phyloP scores from a whole-genome alignment of 2,797 vertebrate species.

The Atherinosoma microstoma region DNA sequence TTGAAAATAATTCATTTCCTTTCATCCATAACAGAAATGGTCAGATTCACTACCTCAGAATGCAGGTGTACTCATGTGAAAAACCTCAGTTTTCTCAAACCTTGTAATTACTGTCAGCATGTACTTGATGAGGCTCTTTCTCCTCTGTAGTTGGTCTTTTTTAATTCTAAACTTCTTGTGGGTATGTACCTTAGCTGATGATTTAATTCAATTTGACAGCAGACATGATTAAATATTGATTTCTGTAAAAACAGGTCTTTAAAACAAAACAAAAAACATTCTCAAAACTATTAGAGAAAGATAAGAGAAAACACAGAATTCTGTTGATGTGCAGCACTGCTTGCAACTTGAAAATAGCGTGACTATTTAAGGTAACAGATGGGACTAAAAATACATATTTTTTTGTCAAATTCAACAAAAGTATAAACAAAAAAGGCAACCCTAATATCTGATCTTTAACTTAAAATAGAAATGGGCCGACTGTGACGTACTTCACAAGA shows the following conservation, averaged over 20 bases:
- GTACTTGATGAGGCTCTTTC: conserved; percentile 21
- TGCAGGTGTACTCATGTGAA: background rate
- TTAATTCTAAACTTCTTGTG: conserved; percentile 10
- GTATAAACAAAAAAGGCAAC: conserved; percentile 38
- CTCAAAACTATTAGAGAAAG: conserved; percentile 1
- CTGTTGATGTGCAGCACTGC: conserved; percentile 25
- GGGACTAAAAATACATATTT: conserved; percentile 51
- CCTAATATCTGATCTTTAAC: conserved; percentile 30
- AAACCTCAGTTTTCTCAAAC: conserved; percentile 30
- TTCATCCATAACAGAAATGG: background rate
- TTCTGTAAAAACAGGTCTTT: conserved; percentile 5
- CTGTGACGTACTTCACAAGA: conserved; percentile 20
- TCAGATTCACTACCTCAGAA: background rate
- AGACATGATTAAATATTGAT: background rate
- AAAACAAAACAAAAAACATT: background rate
- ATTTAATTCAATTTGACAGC: conserved; percentile 14
- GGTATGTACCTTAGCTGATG: conserved; percentile 8
- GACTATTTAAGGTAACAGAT: conserved; percentile 49
- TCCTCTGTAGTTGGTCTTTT: conserved; percentile 4
- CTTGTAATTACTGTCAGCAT: conserved; percentile 32
- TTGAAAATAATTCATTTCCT: conserved; percentile 16
- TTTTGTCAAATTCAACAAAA: conserved; percentile 27
- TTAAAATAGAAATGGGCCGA: conserved; percentile 19
- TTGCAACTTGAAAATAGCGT: conserved; percentile 28
- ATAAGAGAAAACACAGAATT: conserved; percentile 31